These are phyloP conservation scores for Bhutanitis thaidina DNA, from an alignment of 2,888 invertebrate genomes.

Conservation along the genomic window DNA sequence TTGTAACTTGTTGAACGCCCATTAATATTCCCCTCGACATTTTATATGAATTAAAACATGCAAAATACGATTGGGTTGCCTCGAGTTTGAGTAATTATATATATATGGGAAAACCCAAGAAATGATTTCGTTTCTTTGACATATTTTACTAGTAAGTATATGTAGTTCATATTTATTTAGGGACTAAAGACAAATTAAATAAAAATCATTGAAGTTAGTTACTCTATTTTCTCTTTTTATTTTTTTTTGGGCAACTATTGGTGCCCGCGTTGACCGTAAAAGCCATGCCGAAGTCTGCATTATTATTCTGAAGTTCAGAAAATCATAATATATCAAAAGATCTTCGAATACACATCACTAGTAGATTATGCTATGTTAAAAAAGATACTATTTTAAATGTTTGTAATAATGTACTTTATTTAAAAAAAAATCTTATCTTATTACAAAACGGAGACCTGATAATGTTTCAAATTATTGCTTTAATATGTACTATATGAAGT, in stretches of 20 bases:
- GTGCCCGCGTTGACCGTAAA: neutral
- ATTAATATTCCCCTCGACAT: conserved; percentile 5
- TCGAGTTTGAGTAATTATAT: neutral
- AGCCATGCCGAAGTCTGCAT: neutral
- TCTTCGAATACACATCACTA: conserved; percentile 18
- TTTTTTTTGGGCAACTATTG: neutral
- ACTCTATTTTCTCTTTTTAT: too few species aligned
- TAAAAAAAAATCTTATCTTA: conserved; percentile 18
- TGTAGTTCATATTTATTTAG: neutral
- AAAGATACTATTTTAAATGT: conserved; percentile 9
- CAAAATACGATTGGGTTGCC: neutral
- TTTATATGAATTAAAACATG: neutral
- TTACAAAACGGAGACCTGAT: conserved; percentile 51
- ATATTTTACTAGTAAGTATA: neutral
- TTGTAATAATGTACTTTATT: conserved; percentile 24
- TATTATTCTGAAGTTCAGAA: neutral
- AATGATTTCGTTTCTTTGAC: neutral
- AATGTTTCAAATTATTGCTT: conserved; percentile 62
- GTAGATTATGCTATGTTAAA: conserved; percentile 14
- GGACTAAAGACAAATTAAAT: neutral
- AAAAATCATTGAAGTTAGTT: neutral
- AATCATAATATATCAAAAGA: conserved; percentile 21
- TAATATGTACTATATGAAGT: conserved; percentile 65
- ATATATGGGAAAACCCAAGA: neutral
- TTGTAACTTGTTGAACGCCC: neutral